Base-by-base conservation (phyloP, 2,888 invertebrate species). In the Hydrotaea diabolus region DNA sequence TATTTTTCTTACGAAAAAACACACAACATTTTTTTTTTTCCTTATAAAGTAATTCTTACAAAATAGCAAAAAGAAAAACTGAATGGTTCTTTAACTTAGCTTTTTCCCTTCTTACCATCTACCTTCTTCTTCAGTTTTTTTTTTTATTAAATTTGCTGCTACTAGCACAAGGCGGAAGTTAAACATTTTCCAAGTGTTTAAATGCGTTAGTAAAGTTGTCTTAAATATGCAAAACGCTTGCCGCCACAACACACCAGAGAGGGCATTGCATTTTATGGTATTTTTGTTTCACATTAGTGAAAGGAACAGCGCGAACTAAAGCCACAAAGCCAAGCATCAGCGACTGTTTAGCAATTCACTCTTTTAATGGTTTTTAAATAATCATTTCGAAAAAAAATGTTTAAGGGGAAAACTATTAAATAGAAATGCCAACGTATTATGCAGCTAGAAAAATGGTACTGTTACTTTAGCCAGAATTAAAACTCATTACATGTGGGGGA, bases 111-210 rank as follows among this genome's bases (percentile, higher is more conserved):
- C 17, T 59, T 2, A 36, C 15, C 36, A 11, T n/a, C 17, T 17
- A n/a, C 23, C 2, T 1, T 21, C 8, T 64, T 36, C 64, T n/a
- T 64, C 31, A 66, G 39, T 17, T 19, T 43, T n/a, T 66, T 66
- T 43, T 43, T 39, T 43, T 7, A 31, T 31, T 31, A 4, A 2
- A 31, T n/a, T 53, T 53, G 8, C 13, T 19, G 11, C 17, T 53
- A 19, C 19, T 21, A 23, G 9, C 23, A 59, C 26, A 74, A 74
- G 72, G 85, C 85, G 85, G 85, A 85, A 85, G 83, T 85, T 69
- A 69, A 77, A 85, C 75, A 80, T 85, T 85, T 85, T 85, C 83
- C 85, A 80, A 83, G 77, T 80, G 82, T 75, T 85, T 77, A 80
- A 77, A 82, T 82, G 80, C 82, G 80, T 77, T 80, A 77, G 31